Conservation (phyloP, 2,888 invertebrate species). For the Leuctra nigra region DNA sequence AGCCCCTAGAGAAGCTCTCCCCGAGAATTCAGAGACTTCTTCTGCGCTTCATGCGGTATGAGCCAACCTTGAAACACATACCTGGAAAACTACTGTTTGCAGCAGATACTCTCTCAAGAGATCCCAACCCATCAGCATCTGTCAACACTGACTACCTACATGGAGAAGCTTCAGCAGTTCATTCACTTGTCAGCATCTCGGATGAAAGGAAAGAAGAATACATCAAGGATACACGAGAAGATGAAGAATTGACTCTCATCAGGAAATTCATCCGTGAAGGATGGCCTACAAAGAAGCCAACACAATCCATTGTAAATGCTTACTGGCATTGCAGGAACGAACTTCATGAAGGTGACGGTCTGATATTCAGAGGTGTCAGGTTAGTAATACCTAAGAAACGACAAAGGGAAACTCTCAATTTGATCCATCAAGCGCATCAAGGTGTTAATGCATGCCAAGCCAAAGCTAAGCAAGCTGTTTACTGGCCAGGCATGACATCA, state of each 20-base stretch:
- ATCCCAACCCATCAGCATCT: neutral
- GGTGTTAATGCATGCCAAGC: constrained; percentile 5
- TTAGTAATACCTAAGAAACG: constrained; percentile 3
- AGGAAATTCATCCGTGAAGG: neutral
- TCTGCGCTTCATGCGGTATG: neutral
- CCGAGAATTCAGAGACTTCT: constrained; percentile 3
- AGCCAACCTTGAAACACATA: neutral
- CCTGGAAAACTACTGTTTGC: constrained; percentile 2
- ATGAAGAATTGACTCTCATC: neutral
- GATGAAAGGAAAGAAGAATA: neutral
- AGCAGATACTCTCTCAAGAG: constrained; percentile 7
- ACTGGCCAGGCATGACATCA: constrained; percentile 20
- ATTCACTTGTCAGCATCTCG: neutral
- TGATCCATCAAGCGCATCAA: constrained; percentile 12
- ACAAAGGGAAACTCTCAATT: neutral
- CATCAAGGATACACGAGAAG: neutral
- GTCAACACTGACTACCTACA: neutral
- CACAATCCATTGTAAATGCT: neutral
- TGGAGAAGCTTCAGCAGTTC: neutral
- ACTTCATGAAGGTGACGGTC: constrained; percentile 7
- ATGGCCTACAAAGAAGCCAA: neutral
- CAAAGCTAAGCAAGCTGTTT: neutral
- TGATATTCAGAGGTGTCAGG: neutral
- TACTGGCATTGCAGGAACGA: constrained; percentile 7
- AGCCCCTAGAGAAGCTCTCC: neutral